phyloP scores from a whole-genome alignment of 2,888 invertebrate species.

The Habrosyne pyritoides region DNA sequence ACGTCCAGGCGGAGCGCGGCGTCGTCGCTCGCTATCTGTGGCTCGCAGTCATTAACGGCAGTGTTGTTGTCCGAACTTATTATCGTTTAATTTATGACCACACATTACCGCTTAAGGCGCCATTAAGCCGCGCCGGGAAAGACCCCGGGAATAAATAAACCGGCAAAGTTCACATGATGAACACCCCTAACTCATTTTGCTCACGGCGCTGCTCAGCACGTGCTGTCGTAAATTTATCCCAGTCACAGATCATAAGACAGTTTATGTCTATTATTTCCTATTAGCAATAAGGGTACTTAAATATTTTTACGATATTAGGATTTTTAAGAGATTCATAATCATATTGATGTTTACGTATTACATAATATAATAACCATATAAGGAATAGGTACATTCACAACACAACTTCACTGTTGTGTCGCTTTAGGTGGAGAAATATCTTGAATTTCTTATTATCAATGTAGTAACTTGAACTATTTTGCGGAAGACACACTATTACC shows the following conservation, averaged over 20 bases:
- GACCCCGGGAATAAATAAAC: slow-evolving; percentile 66
- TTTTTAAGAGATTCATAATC: slow-evolving; percentile 7
- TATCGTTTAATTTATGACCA: slow-evolving; percentile 81
- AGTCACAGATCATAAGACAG: slow-evolving; percentile 62
- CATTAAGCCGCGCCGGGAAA: slow-evolving; percentile 66
- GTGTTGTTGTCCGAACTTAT: slow-evolving; percentile 80
- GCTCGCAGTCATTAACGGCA: slow-evolving; percentile 58
- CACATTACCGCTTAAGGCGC: slow-evolving; percentile 79
- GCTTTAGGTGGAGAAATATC: too few relatives aligned
- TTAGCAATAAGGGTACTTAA: slow-evolving; percentile 38
- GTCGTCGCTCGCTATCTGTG: slow-evolving; percentile 7
- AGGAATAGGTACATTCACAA: too few relatives aligned
- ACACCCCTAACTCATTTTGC: slow-evolving; percentile 51
- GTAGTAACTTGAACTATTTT: too few relatives aligned
- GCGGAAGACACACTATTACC: too few relatives aligned
- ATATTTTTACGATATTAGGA: not conserved
- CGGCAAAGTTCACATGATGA: slow-evolving; percentile 66
- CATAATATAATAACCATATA: too few relatives aligned
- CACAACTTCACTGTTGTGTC: too few relatives aligned
- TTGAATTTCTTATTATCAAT: too few relatives aligned
- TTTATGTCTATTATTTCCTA: slow-evolving; percentile 69
- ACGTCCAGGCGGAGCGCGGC: slow-evolving; percentile 5
- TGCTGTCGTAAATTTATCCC: slow-evolving; percentile 69
- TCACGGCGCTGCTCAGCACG: slow-evolving; percentile 44
- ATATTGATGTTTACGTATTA: too few relatives aligned